Base-by-base conservation (phyloP, 1,140 invertebrate genomes). In the Zaprionus capensis region DNA sequence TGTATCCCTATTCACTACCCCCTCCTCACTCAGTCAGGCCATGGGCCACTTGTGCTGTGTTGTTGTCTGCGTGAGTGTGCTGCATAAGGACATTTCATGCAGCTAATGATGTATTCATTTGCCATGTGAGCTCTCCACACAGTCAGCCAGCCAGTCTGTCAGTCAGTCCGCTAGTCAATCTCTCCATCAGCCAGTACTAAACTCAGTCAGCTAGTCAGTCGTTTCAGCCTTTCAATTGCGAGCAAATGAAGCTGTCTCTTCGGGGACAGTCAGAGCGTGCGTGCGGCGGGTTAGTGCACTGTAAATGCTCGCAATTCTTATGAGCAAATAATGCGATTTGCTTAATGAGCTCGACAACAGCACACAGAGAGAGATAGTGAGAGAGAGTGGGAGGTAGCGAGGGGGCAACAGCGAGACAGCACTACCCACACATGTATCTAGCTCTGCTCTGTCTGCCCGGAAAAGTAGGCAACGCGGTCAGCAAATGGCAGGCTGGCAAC, bases 41-140 rank as follows among this genome's bases (percentile, higher is more conserved):
- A 83, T 75, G 80, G 74, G 62, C 72, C 80, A 83, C 80, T 76
- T 87, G 41, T 63, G 71, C 41, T 73, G n/a, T 59, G 41, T 9
- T 65, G 28, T 53, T 61, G 20, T 53, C 1, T 68, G 15, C 17
- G 41, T 3, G 31, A 69, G 61, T 73, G 51, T 62, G 58, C 65
- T 64, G 53, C 61, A 46, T 68, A 78, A 66, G 81, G 74, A 84
- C 85, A 88, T 78, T 88, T 88, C 63, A 84, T 88, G 74, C 81
- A 87, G 84, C 84, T 87, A 87, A 87, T 87, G 81, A 87, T 81
- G 84, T 87, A 87, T 87, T 87, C 84, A 87, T 78, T 88, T 88
- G 58, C 66, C 67, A 75, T 75, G 55, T 75, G 51, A 70, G 67
- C 67, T 24, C 51, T 75, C 67, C 14, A 62, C 51, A 51, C 46